phyloP scores from a whole-genome alignment of 2,797 vertebrate species.

The Choloepus didactylus region DNA sequence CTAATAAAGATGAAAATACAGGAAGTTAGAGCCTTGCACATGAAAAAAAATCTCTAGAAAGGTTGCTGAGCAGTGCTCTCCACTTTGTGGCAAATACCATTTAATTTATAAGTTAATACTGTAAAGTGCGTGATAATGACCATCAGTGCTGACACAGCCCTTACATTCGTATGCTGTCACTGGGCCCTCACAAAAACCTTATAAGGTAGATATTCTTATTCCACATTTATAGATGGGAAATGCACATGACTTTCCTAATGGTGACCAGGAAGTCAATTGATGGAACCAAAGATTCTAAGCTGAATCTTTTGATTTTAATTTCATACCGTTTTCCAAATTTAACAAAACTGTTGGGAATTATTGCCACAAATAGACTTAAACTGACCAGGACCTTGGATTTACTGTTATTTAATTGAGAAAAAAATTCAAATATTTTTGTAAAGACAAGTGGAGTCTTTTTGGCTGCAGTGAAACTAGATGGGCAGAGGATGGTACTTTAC shows the following conservation, averaged over 20 bases:
- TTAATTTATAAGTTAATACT: neutral
- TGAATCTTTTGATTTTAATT: neutral
- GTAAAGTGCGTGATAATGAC: neutral
- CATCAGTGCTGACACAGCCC: neutral
- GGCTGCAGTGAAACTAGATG: neutral
- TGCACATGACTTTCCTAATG: neutral
- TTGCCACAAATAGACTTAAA: neutral
- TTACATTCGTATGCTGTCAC: neutral
- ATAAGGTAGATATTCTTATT: neutral
- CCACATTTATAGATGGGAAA: neutral
- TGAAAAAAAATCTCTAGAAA: neutral
- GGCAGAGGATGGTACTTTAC: neutral
- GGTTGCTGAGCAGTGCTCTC: neutral
- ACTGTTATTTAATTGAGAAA: conserved; percentile 45
- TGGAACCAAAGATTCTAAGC: neutral
- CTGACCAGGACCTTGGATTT: neutral
- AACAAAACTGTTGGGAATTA: neutral
- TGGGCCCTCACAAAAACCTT: neutral
- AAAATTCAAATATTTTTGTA: neutral
- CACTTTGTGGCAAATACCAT: conserved; percentile 27
- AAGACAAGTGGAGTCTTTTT: neutral
- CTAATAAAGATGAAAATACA: conserved; percentile 48
- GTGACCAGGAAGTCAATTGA: neutral
- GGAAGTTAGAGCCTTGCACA: neutral
- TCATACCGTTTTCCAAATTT: neutral